phyloP scores from a whole-genome alignment of 2,888 invertebrate species.

The Hemaris fuciformis region DNA sequence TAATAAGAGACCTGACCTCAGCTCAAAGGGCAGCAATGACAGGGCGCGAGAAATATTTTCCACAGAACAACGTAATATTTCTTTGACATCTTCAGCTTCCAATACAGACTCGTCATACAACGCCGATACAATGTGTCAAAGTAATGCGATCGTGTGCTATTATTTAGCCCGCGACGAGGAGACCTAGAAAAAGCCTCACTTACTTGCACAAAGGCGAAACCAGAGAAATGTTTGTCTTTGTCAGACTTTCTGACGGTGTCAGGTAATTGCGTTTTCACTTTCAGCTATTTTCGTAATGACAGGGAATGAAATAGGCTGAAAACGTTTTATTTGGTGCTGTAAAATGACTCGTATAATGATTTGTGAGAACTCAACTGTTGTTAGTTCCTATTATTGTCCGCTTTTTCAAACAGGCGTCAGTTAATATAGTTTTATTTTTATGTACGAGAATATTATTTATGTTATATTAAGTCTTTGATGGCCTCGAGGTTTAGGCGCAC shows the following conservation, averaged over 20 bases:
- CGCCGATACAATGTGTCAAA: background rate
- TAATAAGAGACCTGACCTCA: background rate
- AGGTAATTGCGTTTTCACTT: background rate
- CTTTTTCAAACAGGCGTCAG: too few relatives aligned
- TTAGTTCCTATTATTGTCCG: too few relatives aligned
- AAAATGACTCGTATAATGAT: too few relatives aligned
- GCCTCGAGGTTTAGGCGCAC: too few relatives aligned
- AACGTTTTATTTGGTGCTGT: background rate
- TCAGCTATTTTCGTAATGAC: background rate
- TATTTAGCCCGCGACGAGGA: background rate
- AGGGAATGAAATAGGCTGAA: too few relatives aligned
- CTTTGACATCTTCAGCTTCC: background rate
- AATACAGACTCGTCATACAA: background rate
- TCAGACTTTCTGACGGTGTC: background rate
- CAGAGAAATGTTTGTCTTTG: background rate
- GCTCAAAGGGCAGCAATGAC: background rate
- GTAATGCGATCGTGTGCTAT: background rate
- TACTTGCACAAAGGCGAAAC: background rate
- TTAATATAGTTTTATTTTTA: too few relatives aligned
- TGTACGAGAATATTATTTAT: too few relatives aligned
- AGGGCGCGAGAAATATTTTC: background rate
- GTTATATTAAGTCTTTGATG: too few relatives aligned
- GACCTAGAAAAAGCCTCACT: background rate
- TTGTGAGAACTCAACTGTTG: too few relatives aligned
- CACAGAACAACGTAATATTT: background rate